Evolutionary conservation across 1,140 invertebrate species (phyloP).

Genomic region (Microplitis demolitor): DNA sequence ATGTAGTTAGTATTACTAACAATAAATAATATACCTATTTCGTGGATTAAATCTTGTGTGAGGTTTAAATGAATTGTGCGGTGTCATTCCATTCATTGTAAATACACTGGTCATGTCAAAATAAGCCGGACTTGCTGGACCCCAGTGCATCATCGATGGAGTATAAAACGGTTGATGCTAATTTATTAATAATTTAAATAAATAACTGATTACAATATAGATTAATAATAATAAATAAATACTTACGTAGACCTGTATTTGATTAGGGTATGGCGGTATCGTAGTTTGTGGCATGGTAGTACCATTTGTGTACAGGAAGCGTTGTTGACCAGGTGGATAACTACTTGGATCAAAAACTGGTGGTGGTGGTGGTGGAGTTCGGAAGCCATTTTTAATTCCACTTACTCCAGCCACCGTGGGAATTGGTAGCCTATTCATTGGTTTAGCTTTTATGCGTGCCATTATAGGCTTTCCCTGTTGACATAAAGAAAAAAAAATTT

Average conservation of each 20-base stretch:
- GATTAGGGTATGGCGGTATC: slow-evolving; percentile 66
- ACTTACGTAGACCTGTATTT: slow-evolving; percentile 74
- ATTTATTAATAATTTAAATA: neutral
- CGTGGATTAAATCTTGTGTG: slow-evolving; percentile 57
- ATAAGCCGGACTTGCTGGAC: slow-evolving; percentile 65
- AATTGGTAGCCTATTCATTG: slow-evolving; percentile 75
- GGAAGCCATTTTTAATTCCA: slow-evolving; percentile 71
- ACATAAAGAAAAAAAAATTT: neutral
- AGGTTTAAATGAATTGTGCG: slow-evolving; percentile 68
- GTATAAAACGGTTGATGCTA: slow-evolving; percentile 67
- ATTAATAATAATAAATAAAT: neutral
- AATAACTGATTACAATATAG: neutral
- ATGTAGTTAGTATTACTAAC: neutral
- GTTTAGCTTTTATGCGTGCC: slow-evolving; percentile 89
- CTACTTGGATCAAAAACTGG: slow-evolving; percentile 67
- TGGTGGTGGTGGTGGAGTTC: slow-evolving; percentile 64
- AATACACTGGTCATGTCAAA: slow-evolving; percentile 76
- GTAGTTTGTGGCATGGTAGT: slow-evolving; percentile 62
- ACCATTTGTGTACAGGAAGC: slow-evolving; percentile 70
- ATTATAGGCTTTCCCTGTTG: slow-evolving; percentile 82
- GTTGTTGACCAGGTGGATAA: slow-evolving; percentile 66
- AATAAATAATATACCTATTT: slow-evolving; percentile 45
- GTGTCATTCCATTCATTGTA: slow-evolving; percentile 75
- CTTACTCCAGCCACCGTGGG: slow-evolving; percentile 63
- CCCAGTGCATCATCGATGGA: slow-evolving; percentile 66